These are phyloP conservation scores for Erebia ligea DNA, from an alignment of 2,888 invertebrate genomes.

Conservation along the genomic window DNA sequence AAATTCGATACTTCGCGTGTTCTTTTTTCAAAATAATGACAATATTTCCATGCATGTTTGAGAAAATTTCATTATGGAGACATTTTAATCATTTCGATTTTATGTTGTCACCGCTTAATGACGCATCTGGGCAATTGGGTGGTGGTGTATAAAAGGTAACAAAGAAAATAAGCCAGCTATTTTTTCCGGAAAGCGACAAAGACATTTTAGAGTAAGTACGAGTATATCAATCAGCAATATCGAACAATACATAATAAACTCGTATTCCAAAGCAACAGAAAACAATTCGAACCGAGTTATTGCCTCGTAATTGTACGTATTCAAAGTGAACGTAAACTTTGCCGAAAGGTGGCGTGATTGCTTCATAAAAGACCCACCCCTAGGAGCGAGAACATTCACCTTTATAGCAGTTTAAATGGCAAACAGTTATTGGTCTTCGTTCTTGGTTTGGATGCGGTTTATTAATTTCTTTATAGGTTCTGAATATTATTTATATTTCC, in stretches of 20 bases:
- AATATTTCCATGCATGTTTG: too few species aligned
- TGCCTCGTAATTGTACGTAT: slow-evolving; percentile 66
- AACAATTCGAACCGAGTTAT: slow-evolving; percentile 66
- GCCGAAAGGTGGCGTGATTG: slow-evolving; percentile 61
- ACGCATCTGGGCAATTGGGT: too few species aligned
- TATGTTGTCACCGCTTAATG: too few species aligned
- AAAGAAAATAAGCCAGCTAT: background rate
- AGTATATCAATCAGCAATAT: slow-evolving; percentile 17
- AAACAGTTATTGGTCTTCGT: slow-evolving; percentile 43
- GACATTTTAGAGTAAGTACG: background rate
- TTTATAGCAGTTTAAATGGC: slow-evolving; percentile 50
- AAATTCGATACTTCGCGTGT: too few species aligned
- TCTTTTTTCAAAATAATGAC: too few species aligned
- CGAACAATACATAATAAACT: slow-evolving; percentile 15
- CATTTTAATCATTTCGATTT: too few species aligned
- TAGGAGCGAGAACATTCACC: slow-evolving; percentile 54
- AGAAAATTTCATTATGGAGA: too few species aligned
- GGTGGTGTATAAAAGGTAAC: too few species aligned
- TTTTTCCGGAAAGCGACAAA: background rate
- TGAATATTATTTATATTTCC: slow-evolving; percentile 19
- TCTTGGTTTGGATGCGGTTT: slow-evolving; percentile 36
- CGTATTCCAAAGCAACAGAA: slow-evolving; percentile 40
- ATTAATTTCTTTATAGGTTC: slow-evolving; percentile 36
- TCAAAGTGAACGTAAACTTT: slow-evolving; percentile 65
- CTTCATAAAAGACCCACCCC: slow-evolving; percentile 62